phyloP scores from a whole-genome alignment of 2,888 invertebrate species.

The Mimachlamys varia region DNA sequence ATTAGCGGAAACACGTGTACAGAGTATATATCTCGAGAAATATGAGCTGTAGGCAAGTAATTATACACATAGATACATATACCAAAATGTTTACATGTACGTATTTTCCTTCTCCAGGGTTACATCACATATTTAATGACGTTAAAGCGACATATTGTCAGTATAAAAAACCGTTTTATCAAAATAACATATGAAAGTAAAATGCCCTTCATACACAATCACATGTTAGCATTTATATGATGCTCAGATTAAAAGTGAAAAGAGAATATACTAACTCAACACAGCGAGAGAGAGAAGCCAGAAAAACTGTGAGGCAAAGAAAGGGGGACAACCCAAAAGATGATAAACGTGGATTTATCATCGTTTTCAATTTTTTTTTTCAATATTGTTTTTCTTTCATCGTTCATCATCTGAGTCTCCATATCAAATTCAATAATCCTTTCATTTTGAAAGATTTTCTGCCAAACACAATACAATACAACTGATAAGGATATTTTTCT shows the following conservation, averaged over 20 bases:
- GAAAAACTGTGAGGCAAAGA: neutral
- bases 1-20: slow-evolving; percentile 11
- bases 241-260: neutral
- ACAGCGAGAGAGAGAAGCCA: neutral
- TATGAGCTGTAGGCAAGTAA: neutral
- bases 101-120: neutral
- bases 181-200: slow-evolving; percentile 24
- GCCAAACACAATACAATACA: too few species aligned
- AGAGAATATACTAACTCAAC: neutral
- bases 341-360: neutral
- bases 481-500: neutral
- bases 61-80: neutral
- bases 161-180: slow-evolving; percentile 28
- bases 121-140: slow-evolving; percentile 1
- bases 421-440: neutral
- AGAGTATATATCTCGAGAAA: neutral
- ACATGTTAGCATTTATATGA: neutral
- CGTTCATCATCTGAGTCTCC: neutral
- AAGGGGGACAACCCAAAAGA: neutral
- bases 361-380: neutral
- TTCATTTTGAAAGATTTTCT: too few species aligned
- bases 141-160: slow-evolving; percentile 9
- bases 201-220: slow-evolving; percentile 1
- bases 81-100: neutral
- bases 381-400: neutral